A percentile compares a stretch with the other conserved stretches of the same genome.
Conservation (phyloP, 1,140 invertebrate species). For the Drosophila persimilis region DNA sequence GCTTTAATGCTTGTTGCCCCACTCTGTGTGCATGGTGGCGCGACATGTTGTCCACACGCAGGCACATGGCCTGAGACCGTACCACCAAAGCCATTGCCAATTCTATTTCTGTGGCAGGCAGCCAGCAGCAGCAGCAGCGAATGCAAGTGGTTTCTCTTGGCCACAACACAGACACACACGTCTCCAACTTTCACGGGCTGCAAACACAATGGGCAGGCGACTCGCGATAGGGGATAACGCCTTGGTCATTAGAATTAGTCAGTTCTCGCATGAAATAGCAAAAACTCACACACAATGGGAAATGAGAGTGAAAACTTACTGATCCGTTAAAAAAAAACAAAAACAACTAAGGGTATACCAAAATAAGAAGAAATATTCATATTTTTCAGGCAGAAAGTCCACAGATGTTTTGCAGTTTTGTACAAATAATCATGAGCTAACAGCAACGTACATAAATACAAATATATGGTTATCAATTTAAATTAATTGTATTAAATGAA, state of each 20-base stretch:
- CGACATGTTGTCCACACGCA: constrained; percentile 76
- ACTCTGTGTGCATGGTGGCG: constrained; percentile 50
- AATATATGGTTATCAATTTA: too few species aligned
- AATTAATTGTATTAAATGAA: neutral
- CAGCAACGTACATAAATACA: too few species aligned
- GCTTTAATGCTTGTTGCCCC: constrained; percentile 37
- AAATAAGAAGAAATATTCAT: constrained; percentile 38
- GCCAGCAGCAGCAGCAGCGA: constrained; percentile 46
- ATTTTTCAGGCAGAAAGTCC: too few species aligned
- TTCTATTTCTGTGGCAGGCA: constrained; percentile 60
- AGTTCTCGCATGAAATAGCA: constrained; percentile 15
- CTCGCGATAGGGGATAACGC: constrained; percentile 14
- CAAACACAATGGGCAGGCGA: neutral
- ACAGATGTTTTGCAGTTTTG: too few species aligned
- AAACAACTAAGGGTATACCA: constrained; percentile 11
- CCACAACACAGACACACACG: constrained; percentile 17
- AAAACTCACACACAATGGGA: constrained; percentile 33
- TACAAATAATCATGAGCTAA: too few species aligned
- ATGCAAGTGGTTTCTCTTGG: constrained; percentile 66
- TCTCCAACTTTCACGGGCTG: constrained; percentile 5
- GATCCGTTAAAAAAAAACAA: constrained; percentile 29
- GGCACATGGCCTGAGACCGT: constrained; percentile 27
- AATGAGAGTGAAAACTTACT: constrained; percentile 49
- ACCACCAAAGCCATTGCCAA: constrained; percentile 74
- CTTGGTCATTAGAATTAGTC: constrained; percentile 55